Conservation (phyloP, 30 jellyfish, hydroid and myxozoan genomes). For the Nemopilema nomurai region DNA sequence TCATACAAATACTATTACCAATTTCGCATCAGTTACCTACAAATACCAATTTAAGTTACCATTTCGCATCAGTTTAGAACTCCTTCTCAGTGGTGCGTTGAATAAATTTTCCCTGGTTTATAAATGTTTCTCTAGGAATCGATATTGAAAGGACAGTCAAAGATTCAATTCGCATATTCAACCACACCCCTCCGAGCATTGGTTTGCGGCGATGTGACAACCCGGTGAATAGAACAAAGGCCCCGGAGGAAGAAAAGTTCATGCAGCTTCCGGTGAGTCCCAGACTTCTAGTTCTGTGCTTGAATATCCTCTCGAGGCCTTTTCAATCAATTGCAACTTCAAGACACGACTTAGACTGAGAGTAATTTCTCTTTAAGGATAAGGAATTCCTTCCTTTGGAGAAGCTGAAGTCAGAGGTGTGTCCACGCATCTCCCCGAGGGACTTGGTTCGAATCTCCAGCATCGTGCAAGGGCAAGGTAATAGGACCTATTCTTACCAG, state of each 20-base stretch:
- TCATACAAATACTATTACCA: too few relatives aligned
- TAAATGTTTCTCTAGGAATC: constrained; percentile 57
- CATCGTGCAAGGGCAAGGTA: constrained; percentile 70
- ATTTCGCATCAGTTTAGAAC: too few relatives aligned
- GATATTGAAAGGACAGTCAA: constrained; percentile 89
- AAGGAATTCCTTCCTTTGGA: constrained; percentile 79
- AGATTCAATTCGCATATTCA: constrained; percentile 81
- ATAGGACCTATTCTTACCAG: neutral
- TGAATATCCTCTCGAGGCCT: neutral
- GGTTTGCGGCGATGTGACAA: constrained; percentile 80
- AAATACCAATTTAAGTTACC: too few relatives aligned
- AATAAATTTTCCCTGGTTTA: too few relatives aligned
- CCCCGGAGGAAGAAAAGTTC: constrained; percentile 93
- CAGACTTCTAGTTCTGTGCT: too few relatives aligned
- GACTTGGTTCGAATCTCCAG: constrained; percentile 83
- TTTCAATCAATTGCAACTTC: neutral
- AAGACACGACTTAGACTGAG: neutral
- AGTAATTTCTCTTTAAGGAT: constrained; percentile 39
- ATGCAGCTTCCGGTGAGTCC: constrained; percentile 74
- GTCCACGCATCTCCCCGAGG: constrained; percentile 93
- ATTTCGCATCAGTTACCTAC: too few relatives aligned
- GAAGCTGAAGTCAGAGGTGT: constrained; percentile 74
- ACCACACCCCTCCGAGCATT: constrained; percentile 97
- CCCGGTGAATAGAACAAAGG: constrained; percentile 72
- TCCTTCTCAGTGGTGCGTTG: neutral